These are phyloP conservation scores for Mythimna pallens DNA, from an alignment of 2,888 invertebrate species.

Conservation along the genomic window DNA sequence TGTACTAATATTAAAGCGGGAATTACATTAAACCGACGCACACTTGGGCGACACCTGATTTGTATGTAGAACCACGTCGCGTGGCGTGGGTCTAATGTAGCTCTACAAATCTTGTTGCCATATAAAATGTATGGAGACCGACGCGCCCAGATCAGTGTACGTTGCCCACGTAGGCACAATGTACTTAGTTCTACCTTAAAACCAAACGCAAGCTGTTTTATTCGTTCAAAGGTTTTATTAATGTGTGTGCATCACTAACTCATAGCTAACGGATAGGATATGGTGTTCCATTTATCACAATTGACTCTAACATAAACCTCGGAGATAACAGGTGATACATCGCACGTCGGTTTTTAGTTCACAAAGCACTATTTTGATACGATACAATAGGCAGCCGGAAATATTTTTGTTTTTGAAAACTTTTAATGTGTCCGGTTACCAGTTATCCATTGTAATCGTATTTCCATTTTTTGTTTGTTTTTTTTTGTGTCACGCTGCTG, in stretches of 20 bases:
- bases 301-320: conserved; percentile 32
- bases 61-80: no score
- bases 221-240: not conserved
- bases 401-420: not conserved
- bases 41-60: no score
- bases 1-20: no score
- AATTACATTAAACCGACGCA: no score
- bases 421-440: conserved; percentile 10
- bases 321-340: conserved; percentile 52
- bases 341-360: conserved; percentile 24
- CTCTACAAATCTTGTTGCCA: no score
- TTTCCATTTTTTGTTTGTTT: not conserved
- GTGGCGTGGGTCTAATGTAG: no score
- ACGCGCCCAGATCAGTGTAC: no score
- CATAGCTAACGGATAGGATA: conserved; percentile 9
- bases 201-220: not conserved
- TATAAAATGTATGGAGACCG: no score
- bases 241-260: not conserved
- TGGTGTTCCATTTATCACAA: conserved; percentile 49
- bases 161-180: no score
- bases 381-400: not conserved
- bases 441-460: not conserved
- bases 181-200: no score
- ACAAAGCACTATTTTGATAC: conserved; percentile 33
- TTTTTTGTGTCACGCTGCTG: no score